Base-by-base conservation (phyloP, 37 sponge, comb jelly and placozoan species). In the Halichondria panicea region DNA sequence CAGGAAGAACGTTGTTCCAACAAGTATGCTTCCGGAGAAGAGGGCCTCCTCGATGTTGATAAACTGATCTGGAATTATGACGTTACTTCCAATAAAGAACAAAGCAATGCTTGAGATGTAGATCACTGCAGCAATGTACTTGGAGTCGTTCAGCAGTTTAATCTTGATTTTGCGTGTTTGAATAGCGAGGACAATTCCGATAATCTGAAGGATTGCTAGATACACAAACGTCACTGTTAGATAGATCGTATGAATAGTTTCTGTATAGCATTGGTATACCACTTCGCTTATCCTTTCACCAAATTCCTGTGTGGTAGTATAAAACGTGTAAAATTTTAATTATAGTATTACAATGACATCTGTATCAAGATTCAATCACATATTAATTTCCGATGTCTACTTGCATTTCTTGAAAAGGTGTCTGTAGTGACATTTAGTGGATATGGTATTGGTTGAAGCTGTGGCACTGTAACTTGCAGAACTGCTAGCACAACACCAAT, bases 161-260 rank as follows among this genome's bases (percentile, higher is more conserved):
- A 81, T 72, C 39, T 46, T 72, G 36, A 81, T 74, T 81, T 72
- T 71, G 25, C 82, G 31, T 30, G 67, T 81, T 34, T 81, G 72
- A n/a, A 81, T 31, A 52, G 73, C 73, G 1, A 81, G 50, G 6
- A 81, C 40, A 38, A 81, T 27, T 0, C 68, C 82, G 4, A 72
- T 33, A 33, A 81, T 63, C 24, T 81, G 82, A 11, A 72, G 65
- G n/a, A 81, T 22, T 15, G 25, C 64, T 69, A n/a, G n/a, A n/a
- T n/a, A n/a, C n/a, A n/a, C n/a, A n/a, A n/a, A n/a, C n/a, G n/a
- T n/a, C n/a, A n/a, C n/a, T n/a, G n/a, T n/a, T n/a, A n/a, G n/a
- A n/a, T n/a, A n/a, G n/a, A 1, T 19, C 22, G 0, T 13, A 33
- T 38, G 72, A 37, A 18, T 9, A 48, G 66, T 3, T 4, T 9